Conservation (phyloP, 2,113 vertebrate genomes). For the Triplophysa siluroides region DNA sequence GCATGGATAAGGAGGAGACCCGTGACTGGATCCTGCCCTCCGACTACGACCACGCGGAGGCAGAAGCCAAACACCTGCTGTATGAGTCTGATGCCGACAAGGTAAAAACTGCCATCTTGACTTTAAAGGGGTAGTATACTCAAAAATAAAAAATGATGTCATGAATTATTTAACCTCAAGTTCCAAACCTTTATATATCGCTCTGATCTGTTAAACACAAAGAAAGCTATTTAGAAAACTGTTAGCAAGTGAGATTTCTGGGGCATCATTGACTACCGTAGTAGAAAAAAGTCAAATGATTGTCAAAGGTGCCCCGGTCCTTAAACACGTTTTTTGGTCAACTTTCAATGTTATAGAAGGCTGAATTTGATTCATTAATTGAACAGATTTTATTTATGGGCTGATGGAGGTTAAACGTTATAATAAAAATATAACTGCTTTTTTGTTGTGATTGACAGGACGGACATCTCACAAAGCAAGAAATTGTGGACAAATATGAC, state of each 20-base stretch:
- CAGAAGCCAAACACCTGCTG: conserved; percentile 92
- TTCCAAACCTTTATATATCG: no score
- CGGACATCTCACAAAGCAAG: conserved; percentile 84
- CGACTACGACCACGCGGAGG: conserved; percentile 95
- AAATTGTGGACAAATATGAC: conserved; percentile 94
- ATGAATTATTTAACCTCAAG: no score
- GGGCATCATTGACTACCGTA: no score
- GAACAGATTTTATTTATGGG: neutral
- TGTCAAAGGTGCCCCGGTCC: no score
- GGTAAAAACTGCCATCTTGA: conserved; percentile 66
- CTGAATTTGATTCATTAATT: neutral
- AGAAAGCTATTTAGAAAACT: no score
- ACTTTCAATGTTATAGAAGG: neutral
- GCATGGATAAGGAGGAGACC: conserved; percentile 96
- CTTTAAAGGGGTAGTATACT: neutral
- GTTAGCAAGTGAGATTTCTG: no score
- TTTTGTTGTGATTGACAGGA: conserved; percentile 72
- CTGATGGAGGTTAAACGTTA: neutral
- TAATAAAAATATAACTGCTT: neutral
- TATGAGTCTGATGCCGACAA: conserved; percentile 93
- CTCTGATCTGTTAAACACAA: no score
- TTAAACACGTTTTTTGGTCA: no score
- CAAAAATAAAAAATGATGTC: no score
- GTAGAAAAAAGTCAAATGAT: no score
- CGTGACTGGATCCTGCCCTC: conserved; percentile 96